These are phyloP conservation scores for Poecilia gillii DNA, from an alignment of 2,797 vertebrate genomes.

Conservation along the genomic window DNA sequence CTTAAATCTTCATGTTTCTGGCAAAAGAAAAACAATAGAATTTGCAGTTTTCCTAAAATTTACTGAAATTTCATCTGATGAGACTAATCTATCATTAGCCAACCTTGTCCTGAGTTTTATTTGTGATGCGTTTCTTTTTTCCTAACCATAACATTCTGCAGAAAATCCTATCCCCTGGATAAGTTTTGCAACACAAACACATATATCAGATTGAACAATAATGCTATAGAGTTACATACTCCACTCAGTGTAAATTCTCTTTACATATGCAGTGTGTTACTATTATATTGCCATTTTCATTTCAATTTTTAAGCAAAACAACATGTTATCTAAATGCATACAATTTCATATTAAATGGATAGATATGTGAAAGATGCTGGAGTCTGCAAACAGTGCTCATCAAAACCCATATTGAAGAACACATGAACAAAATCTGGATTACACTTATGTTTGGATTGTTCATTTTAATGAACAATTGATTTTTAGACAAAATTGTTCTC, in stretches of 20 bases:
- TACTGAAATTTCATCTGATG: not conserved
- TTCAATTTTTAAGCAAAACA: not conserved
- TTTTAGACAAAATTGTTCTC: not conserved
- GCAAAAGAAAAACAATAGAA: not conserved
- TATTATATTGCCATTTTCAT: not conserved
- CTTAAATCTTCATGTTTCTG: not conserved
- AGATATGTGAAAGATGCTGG: not conserved
- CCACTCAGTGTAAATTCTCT: not conserved
- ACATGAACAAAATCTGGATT: not conserved
- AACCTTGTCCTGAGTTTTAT: not conserved
- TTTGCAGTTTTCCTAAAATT: not conserved
- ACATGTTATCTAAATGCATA: not conserved
- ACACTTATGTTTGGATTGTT: not conserved
- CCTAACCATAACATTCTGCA: not conserved
- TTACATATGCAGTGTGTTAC: not conserved
- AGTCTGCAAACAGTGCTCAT: not conserved
- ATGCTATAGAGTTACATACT: not conserved
- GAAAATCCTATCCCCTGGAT: not conserved
- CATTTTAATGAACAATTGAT: not conserved
- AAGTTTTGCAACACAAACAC: not conserved
- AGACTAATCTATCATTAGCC: not conserved
- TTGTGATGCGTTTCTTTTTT: not conserved
- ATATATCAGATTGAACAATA: not conserved
- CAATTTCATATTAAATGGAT: not conserved
- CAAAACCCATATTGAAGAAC: not conserved